phyloP scores from a whole-genome alignment of 1,140 invertebrate genomes.

The Megalopta genalis region DNA sequence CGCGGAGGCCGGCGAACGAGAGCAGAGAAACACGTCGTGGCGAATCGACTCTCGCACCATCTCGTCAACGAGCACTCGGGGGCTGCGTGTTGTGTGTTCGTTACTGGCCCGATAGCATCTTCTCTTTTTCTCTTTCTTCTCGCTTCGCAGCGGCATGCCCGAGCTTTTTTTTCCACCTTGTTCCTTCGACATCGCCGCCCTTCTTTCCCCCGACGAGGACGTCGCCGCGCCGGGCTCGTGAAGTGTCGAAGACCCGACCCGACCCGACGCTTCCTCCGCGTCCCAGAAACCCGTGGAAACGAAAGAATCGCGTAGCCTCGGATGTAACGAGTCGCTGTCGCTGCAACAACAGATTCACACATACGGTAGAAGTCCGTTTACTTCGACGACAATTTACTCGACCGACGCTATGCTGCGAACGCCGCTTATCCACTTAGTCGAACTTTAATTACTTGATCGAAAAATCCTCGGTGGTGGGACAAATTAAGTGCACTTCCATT shows the following conservation, averaged over 20 bases:
- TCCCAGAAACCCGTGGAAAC: neutral
- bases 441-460: too few relatives aligned
- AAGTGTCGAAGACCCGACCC: conserved; percentile 42
- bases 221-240: conserved; percentile 1
- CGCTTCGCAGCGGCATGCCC: conserved; percentile 48
- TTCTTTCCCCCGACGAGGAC: conserved; percentile 18
- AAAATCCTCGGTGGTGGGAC: too few relatives aligned
- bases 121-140: conserved; percentile 55
- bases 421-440: too few relatives aligned
- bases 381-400: too few relatives aligned
- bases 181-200: conserved; percentile 10
- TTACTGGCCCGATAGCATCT: conserved; percentile 70
- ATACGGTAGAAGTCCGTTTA: too few relatives aligned
- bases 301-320: neutral
- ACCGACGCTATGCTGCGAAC: too few relatives aligned
- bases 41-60: conserved; percentile 65
- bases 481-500: too few relatives aligned
- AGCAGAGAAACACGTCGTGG: conserved; percentile 56
- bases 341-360: too few relatives aligned
- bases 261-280: neutral
- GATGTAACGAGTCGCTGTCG: neutral
- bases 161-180: conserved; percentile 60
- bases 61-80: conserved; percentile 60
- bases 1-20: conserved; percentile 33
- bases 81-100: conserved; percentile 60